A percentile compares a stretch with the other conserved stretches of the same genome.
Evolutionary conservation across 2,797 vertebrate species (phyloP).

Genomic region (Lepus townsendii): DNA sequence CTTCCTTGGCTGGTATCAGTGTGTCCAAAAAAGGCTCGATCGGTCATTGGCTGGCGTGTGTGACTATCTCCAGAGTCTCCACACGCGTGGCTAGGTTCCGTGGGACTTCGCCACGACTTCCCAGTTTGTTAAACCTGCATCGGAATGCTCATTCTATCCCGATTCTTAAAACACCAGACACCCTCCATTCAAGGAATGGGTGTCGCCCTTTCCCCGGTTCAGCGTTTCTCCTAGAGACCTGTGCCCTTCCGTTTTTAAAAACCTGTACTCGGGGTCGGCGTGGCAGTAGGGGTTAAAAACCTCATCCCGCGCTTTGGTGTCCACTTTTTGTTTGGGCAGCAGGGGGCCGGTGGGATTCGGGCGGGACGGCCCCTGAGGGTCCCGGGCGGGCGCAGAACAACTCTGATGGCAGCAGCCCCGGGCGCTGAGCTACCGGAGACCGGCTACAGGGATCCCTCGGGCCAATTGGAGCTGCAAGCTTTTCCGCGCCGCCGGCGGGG

Average conservation of each 20-base stretch:
- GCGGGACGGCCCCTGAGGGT: background rate
- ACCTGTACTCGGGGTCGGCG: background rate
- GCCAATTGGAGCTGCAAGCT: constrained; percentile 67
- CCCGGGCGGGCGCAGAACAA: constrained; percentile 32
- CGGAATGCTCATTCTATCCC: constrained; percentile 58
- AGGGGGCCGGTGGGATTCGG: constrained; percentile 54
- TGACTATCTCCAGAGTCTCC: constrained; percentile 56
- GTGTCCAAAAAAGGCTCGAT: constrained; percentile 68
- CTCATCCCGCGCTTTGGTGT: constrained; percentile 26
- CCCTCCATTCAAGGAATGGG: constrained; percentile 66
- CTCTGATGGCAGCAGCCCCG: constrained; percentile 66
- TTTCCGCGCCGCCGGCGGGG: constrained; percentile 62
- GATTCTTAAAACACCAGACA: constrained; percentile 72
- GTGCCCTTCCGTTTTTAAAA: constrained; percentile 67
- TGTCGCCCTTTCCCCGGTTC: constrained; percentile 67
- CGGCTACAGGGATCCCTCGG: constrained; percentile 61
- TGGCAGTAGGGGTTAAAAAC: constrained; percentile 40
- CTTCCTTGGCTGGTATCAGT: constrained; percentile 41
- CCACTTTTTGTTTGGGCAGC: constrained; percentile 68
- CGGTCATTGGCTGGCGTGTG: constrained; percentile 51
- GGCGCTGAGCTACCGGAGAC: constrained; percentile 57
- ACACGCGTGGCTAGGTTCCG: constrained; percentile 54
- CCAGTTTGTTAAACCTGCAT: constrained; percentile 68
- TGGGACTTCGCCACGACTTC: constrained; percentile 68
- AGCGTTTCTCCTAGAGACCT: constrained; percentile 42